Conservation (phyloP, 2,113 vertebrate species). For the Urocynchramus pylzowi region DNA sequence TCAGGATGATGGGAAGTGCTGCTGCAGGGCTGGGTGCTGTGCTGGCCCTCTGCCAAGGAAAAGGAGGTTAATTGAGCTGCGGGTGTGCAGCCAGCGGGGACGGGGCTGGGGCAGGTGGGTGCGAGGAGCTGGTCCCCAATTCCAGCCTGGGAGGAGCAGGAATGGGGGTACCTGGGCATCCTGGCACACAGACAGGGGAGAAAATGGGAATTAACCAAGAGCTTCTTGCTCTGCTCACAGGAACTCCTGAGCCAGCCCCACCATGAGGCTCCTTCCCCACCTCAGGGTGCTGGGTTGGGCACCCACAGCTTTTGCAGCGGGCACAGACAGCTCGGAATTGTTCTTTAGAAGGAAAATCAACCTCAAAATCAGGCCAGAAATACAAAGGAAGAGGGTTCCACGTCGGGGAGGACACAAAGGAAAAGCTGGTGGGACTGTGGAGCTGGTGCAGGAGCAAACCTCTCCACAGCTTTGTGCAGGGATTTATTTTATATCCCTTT, state of each 20-base stretch:
- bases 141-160: neutral
- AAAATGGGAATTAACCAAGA: rapidly evolving
- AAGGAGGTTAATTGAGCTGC: slow-evolving; percentile 40
- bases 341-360: neutral
- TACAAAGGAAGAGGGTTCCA: rapidly evolving
- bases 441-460: neutral
- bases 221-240: neutral
- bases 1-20: rapidly evolving
- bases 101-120: rapidly evolving
- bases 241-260: neutral
- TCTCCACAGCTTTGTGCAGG: neutral
- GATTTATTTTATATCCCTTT: neutral
- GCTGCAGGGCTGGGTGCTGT: rapidly evolving
- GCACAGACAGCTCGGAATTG: rapidly evolving
- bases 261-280: rapidly evolving
- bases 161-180: neutral
- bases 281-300: rapidly evolving
- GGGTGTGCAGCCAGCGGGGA: neutral
- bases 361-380: neutral
- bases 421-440: neutral
- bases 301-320: neutral
- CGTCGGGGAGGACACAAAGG: rapidly evolving
- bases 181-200: rapidly evolving
- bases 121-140: rapidly evolving
- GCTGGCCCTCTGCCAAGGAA: neutral